These are phyloP conservation scores for Slavum lentiscoides DNA, from an alignment of 2,888 invertebrate genomes.

Conservation along the genomic window DNA sequence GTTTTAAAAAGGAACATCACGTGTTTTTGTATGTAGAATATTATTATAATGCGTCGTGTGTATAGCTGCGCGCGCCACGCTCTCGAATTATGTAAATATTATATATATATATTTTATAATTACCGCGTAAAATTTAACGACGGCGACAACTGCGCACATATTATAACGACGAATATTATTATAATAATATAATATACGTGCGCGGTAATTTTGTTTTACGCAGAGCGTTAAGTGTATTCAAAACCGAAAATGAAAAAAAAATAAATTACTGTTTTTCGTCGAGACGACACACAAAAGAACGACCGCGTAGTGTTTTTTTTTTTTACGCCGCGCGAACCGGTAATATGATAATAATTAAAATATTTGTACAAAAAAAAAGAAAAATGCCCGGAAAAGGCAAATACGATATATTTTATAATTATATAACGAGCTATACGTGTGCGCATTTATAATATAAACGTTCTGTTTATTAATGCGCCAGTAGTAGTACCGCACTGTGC, in stretches of 20 bases:
- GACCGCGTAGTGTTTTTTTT: background rate
- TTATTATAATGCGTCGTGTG: background rate
- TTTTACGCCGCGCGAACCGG: conserved; percentile 10
- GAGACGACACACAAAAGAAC: too few species aligned
- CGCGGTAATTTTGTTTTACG: too few species aligned
- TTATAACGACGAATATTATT: too few species aligned
- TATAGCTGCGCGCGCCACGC: conserved; percentile 8
- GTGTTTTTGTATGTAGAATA: background rate
- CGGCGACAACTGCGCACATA: background rate
- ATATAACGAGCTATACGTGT: background rate
- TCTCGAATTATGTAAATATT: conserved; percentile 47
- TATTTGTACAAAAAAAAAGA: background rate
- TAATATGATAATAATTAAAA: conserved; percentile 6
- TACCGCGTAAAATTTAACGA: conserved; percentile 45
- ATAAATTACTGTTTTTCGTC: conserved; percentile 20
- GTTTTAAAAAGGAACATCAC: conserved; percentile 46
- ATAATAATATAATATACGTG: background rate
- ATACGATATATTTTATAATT: background rate
- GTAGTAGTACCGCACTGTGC: too few species aligned
- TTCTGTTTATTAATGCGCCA: too few species aligned
- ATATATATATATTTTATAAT: conserved; percentile 48
- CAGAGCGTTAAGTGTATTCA: conserved; percentile 3
- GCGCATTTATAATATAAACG: background rate
- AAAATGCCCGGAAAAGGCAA: background rate
- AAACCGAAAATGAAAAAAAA: conserved; percentile 15